Conservation (phyloP, 1,140 invertebrate genomes). For the Rhyacophila brunnea region DNA sequence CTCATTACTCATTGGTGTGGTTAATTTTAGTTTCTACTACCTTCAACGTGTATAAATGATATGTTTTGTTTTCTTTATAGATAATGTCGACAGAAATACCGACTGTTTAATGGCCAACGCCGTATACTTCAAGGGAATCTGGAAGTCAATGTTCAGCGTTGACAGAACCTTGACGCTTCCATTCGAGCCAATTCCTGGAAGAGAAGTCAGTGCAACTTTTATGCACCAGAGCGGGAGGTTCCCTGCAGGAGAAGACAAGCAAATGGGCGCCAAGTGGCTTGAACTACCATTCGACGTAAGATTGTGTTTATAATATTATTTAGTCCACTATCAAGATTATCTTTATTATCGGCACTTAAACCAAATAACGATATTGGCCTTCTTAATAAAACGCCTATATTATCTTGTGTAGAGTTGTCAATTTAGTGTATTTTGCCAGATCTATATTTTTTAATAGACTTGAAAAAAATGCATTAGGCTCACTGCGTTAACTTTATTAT, state of each 20-base stretch:
- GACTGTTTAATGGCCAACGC: constrained; percentile 67
- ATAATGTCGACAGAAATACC: constrained; percentile 50
- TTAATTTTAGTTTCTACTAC: too few relatives aligned
- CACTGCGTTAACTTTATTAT: too few relatives aligned
- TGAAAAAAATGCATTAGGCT: too few relatives aligned
- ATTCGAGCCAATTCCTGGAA: constrained; percentile 53
- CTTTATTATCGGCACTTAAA: too few relatives aligned
- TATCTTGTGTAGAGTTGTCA: too few relatives aligned
- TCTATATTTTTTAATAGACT: too few relatives aligned
- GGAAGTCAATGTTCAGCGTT: constrained; percentile 64
- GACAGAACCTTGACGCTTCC: constrained; percentile 50
- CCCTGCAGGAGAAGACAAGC: constrained; percentile 39
- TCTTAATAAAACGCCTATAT: too few relatives aligned
- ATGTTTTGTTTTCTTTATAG: constrained; percentile 41
- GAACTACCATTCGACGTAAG: constrained; percentile 67
- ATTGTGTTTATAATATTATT: too few relatives aligned
- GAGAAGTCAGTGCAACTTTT: constrained; percentile 37
- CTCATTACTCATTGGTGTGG: too few relatives aligned
- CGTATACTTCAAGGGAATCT: constrained; percentile 74
- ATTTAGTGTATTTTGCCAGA: too few relatives aligned
- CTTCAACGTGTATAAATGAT: neutral
- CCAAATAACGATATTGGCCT: too few relatives aligned
- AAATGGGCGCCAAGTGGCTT: constrained; percentile 42
- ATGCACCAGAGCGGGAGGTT: constrained; percentile 41
- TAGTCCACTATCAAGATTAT: too few relatives aligned